Conservation (phyloP, 2,797 vertebrate genomes). For the Glyptemys insculpta region DNA sequence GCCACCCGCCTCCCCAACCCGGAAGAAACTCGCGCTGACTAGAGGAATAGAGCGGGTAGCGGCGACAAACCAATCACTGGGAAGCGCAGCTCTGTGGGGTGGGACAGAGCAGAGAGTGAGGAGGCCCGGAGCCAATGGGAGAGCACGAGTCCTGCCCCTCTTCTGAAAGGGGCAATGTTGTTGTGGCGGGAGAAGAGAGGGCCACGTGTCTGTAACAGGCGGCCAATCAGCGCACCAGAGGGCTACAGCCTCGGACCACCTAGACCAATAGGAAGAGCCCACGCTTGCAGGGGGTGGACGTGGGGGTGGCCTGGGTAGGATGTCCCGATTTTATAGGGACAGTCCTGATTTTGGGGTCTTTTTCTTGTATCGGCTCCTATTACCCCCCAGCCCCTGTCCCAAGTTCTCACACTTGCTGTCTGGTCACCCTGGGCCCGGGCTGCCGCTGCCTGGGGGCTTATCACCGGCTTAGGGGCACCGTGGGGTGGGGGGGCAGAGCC, state of each 20-base stretch:
- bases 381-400: too few species aligned
- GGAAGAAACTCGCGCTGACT: background rate
- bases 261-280: background rate
- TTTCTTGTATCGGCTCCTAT: too few species aligned
- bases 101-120: background rate
- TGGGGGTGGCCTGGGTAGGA: too few species aligned
- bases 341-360: too few species aligned
- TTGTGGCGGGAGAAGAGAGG: background rate
- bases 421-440: too few species aligned
- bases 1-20: slow-evolving; percentile 8
- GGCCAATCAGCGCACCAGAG: background rate
- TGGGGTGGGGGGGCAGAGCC: too few species aligned
- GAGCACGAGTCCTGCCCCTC: rapidly evolving
- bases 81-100: rapidly evolving
- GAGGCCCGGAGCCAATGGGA: background rate
- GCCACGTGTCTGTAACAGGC: background rate
- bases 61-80: background rate
- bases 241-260: too few species aligned
- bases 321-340: too few species aligned
- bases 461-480: too few species aligned
- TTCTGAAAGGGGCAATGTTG: slow-evolving; percentile 15
- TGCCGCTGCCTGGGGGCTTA: too few species aligned
- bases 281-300: background rate
- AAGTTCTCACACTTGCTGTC: too few species aligned
- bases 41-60: rapidly evolving